Percentiles rank a stretch among this genome's conserved stretches.
Conservation (phyloP, 2,797 vertebrate genomes). For the Pipistrellus kuhlii region DNA sequence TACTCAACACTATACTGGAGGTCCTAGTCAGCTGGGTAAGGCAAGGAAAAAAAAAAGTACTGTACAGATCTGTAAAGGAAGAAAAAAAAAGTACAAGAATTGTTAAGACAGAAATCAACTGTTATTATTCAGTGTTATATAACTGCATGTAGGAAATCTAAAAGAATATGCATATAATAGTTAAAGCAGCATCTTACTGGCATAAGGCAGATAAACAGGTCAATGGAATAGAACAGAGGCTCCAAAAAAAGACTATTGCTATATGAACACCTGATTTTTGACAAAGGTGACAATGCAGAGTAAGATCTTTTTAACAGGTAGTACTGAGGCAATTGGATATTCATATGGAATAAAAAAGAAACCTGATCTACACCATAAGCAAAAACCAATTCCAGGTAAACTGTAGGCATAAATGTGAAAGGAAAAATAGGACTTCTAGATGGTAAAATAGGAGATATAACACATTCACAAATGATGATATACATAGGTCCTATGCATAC, state of each 20-base stretch:
- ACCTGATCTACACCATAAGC: background rate
- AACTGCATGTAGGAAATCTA: background rate
- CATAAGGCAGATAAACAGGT: background rate
- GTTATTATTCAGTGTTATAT: background rate
- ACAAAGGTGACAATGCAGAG: slow-evolving; percentile 9
- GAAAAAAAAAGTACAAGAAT: background rate
- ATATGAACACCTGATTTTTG: background rate
- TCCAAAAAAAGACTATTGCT: background rate
- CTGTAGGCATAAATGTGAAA: background rate
- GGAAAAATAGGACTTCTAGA: slow-evolving; percentile 50
- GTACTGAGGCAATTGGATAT: background rate
- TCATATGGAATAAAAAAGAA: background rate
- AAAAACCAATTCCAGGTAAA: slow-evolving; percentile 44
- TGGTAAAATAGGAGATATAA: background rate
- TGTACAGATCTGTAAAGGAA: background rate
- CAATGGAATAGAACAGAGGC: background rate
- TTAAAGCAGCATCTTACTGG: background rate
- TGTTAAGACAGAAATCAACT: background rate
- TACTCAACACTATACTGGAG: background rate
- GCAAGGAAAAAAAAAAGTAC: background rate
- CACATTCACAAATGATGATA: slow-evolving; percentile 15
- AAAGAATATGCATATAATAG: slow-evolving; percentile 11
- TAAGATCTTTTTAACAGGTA: slow-evolving; percentile 8
- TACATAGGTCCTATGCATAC: background rate
- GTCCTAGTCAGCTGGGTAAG: background rate